Evolutionary conservation across 2,113 vertebrate species (phyloP).

Genomic region (Junco hyemalis): DNA sequence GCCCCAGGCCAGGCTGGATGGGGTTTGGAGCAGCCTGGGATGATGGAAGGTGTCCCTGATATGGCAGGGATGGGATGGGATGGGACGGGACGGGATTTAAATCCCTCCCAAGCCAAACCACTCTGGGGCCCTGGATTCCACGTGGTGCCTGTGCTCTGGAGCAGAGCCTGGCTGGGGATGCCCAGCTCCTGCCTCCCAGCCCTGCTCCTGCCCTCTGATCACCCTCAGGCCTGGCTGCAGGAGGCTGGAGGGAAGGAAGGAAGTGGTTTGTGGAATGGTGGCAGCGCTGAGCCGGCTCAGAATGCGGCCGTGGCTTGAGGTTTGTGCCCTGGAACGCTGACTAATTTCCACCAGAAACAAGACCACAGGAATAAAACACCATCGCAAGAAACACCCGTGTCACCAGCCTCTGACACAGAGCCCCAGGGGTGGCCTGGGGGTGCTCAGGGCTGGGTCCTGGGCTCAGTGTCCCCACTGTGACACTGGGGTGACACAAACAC

Average conservation of each 20-base stretch:
- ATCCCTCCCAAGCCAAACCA: neutral
- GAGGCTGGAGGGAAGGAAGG: constrained; percentile 64
- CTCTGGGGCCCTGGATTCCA: neutral
- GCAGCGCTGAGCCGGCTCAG: neutral
- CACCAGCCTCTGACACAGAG: neutral
- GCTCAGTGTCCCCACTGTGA: neutral
- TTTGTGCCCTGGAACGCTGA: constrained; percentile 66
- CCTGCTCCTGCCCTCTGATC: neutral
- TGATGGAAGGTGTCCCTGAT: rapidly evolving
- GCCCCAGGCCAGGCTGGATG: rapidly evolving
- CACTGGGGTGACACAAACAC: rapidly evolving
- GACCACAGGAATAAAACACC: neutral
- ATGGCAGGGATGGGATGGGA: neutral
- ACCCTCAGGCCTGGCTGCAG: neutral
- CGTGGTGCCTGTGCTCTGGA: neutral
- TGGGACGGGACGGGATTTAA: neutral
- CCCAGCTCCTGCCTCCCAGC: neutral
- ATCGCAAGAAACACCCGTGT: neutral
- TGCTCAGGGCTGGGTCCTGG: neutral
- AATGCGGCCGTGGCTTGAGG: constrained; percentile 63
- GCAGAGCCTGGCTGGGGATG: neutral
- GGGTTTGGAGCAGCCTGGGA: neutral
- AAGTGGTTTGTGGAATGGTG: constrained; percentile 69
- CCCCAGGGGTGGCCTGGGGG: rapidly evolving
- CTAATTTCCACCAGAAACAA: constrained; percentile 31